Percentiles rank a stretch among this genome's conserved stretches.
Conservation (phyloP, 2,888 invertebrate species). For the Holacanthella duospinosa region DNA sequence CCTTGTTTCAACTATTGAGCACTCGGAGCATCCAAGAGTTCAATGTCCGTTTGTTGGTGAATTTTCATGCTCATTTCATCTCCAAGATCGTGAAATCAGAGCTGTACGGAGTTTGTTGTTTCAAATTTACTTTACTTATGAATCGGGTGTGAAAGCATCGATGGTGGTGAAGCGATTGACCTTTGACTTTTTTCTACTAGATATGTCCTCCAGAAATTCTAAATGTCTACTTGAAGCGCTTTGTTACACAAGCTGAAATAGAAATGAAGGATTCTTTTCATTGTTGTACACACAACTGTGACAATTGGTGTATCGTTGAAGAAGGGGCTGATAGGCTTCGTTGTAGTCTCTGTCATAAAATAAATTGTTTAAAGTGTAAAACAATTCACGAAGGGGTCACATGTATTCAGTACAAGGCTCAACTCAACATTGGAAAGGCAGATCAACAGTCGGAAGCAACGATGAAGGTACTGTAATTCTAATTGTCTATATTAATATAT, state of each 20-base stretch:
- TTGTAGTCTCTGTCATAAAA: conserved; percentile 68
- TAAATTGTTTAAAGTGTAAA: conserved; percentile 57
- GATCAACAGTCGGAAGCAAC: conserved; percentile 65
- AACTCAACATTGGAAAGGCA: conserved; percentile 52
- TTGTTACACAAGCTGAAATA: too few relatives aligned
- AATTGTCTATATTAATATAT: too few relatives aligned
- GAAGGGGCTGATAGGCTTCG: conserved; percentile 73
- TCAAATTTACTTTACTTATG: background rate
- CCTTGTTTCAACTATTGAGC: background rate
- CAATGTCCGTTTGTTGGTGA: background rate
- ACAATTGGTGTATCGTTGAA: too few relatives aligned
- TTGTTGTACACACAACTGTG: too few relatives aligned
- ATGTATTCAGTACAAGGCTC: conserved; percentile 68
- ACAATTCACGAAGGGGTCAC: conserved; percentile 67
- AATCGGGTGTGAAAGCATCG: too few relatives aligned
- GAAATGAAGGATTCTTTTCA: too few relatives aligned
- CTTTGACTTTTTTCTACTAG: background rate
- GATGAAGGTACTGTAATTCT: conserved; percentile 50
- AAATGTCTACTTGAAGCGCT: background rate
- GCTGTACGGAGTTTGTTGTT: background rate
- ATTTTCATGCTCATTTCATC: background rate
- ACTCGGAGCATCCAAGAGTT: background rate
- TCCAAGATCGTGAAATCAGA: background rate
- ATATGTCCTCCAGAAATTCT: background rate
- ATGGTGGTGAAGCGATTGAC: too few relatives aligned